Base-by-base conservation (phyloP, 2,888 invertebrate genomes). In the Agriopis aurantiaria region DNA sequence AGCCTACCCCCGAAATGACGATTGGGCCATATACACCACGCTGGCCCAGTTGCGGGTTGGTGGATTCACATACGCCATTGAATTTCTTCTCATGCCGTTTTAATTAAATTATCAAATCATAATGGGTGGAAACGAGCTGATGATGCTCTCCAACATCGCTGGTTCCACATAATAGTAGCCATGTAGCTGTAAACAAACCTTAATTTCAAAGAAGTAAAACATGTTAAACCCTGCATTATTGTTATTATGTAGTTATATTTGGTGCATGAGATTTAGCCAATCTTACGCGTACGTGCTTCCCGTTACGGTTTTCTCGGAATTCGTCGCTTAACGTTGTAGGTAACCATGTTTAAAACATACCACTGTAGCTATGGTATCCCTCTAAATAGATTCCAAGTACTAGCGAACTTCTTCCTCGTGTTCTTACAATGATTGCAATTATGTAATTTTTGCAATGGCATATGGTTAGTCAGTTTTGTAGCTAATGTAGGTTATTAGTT, bases 241-340 rank as follows among this genome's bases (percentile, higher is more conserved):
- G 84, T 88, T 88, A 87, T 88, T 85, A 82, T 84, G 85, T 85
- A 85, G 86, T 86, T 85, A 86, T 84, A 85, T 88, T 87, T 82
- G 86, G 86, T 84, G 82, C 75, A 82, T 78, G 84, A 89, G 85
- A 90, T 91, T 90, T 91, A 87, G 87, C 89, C 87, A 89, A 91
- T 90, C 87, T 85, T 83, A 82, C 81, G 82, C 88, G 93, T 90
- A 92, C 93, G 93, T 93, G 93, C 90, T 84, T 93, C 91, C 91
- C 88, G 81, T 90, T 91, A 89, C 87, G 88, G 90, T 79, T 88
- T 93, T 93, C 93, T 91, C 71, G 82, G 93, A 92, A 93, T 85
- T 82, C 85, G 83, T 87, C 86, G 85, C 84, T 85, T 84, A 85
- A 81, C 84, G 85, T 81, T 84, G 82, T 82, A 68, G 52, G 63